A percentile compares a stretch with the other conserved stretches of the same genome.
phyloP scores from a whole-genome alignment of 2,113 vertebrate species.

The Phaetusa simplex region DNA sequence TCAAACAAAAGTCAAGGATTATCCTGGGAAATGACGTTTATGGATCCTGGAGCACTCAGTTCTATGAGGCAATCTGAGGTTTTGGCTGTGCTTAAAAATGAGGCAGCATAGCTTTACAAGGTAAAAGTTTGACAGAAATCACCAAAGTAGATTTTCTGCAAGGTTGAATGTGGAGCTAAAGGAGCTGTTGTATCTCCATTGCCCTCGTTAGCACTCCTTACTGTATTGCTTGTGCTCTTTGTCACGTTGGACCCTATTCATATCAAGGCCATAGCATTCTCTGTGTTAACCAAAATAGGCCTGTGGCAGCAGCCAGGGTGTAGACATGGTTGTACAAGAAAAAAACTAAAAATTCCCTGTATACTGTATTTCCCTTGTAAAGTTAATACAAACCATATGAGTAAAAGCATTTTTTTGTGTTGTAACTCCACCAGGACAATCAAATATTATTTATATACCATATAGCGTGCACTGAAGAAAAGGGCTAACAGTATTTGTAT shows the following conservation, averaged over 20 bases:
- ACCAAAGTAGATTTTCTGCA: neutral
- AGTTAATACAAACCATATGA: constrained; percentile 38
- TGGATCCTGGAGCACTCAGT: constrained; percentile 3
- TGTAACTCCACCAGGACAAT: neutral
- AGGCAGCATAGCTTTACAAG: neutral
- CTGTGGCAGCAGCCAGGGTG: neutral
- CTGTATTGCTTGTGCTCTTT: neutral
- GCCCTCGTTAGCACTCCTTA: neutral
- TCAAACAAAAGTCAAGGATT: constrained; percentile 46
- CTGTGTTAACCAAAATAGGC: neutral
- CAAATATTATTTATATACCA: neutral
- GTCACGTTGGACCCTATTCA: accelerated
- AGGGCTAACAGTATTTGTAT: neutral
- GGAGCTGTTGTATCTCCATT: neutral
- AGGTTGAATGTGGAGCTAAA: neutral
- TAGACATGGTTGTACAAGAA: neutral
- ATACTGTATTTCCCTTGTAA: neutral
- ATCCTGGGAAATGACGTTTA: constrained; percentile 44
- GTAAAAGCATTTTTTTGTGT: neutral
- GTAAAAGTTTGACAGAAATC: neutral
- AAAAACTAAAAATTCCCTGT: neutral
- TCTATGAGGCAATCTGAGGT: constrained; percentile 41
- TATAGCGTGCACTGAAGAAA: neutral
- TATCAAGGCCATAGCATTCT: neutral
- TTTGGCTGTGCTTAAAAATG: neutral